Percentiles rank a stretch among this genome's conserved stretches.
Conservation (phyloP, 1,140 invertebrate species). For the Euwallacea fornicatus region DNA sequence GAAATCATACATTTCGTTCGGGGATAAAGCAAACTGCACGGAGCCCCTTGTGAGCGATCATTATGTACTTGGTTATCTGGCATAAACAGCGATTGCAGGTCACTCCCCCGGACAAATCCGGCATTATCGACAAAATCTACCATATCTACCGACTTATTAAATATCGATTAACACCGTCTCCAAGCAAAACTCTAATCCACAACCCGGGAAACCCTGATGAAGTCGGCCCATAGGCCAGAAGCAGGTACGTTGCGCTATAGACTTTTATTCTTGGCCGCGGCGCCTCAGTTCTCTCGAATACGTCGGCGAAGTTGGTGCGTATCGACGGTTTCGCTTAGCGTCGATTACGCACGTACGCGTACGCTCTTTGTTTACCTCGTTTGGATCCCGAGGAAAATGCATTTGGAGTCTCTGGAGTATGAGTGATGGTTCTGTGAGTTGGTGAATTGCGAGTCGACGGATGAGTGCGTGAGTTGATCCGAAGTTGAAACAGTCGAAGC, state of each 20-base stretch:
- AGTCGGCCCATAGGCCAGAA: slow-evolving; percentile 20
- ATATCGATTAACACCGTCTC: slow-evolving; percentile 26
- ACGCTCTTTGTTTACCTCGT: slow-evolving; percentile 18
- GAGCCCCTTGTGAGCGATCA: too few species aligned
- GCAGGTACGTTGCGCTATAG: slow-evolving; percentile 24
- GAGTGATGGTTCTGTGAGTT: background rate
- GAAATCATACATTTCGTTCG: too few species aligned
- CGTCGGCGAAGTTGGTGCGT: slow-evolving; percentile 7
- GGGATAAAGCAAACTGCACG: too few species aligned
- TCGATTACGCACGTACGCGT: slow-evolving; percentile 2
- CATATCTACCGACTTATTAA: slow-evolving; percentile 9
- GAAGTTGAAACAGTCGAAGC: background rate
- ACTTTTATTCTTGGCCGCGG: slow-evolving; percentile 24
- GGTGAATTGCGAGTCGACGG: background rate
- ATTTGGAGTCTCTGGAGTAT: background rate
- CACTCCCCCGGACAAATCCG: too few species aligned
- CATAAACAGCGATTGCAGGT: too few species aligned
- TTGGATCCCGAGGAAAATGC: background rate
- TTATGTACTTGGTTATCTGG: too few species aligned
- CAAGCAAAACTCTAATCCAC: slow-evolving; percentile 18
- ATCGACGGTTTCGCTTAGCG: background rate
- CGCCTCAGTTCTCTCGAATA: slow-evolving; percentile 10
- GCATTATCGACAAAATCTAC: background rate
- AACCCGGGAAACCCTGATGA: slow-evolving; percentile 21
- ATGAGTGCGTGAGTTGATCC: background rate